Evolutionary conservation across 2,113 vertebrate species (phyloP).

Genomic region (Dicerorhinus sumatrensis): DNA sequence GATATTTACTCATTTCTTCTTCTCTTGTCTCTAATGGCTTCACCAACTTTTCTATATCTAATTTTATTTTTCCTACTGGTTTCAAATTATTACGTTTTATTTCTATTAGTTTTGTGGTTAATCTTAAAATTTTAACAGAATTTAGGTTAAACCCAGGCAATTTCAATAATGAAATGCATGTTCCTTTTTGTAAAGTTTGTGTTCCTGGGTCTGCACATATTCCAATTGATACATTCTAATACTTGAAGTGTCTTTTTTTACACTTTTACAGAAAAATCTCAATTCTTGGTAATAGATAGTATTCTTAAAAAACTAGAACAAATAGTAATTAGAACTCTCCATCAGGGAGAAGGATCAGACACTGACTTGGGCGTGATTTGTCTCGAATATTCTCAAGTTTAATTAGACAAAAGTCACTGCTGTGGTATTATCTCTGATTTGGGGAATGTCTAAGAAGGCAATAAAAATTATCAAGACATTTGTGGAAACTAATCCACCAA

Average conservation of each 20-base stretch:
- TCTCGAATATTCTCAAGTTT: neutral
- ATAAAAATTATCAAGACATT: neutral
- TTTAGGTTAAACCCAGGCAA: neutral
- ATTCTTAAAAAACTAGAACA: neutral
- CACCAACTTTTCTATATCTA: neutral
- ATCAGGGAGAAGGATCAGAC: fast-evolving
- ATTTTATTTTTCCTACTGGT: neutral
- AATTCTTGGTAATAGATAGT: neutral
- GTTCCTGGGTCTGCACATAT: neutral
- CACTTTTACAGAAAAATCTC: neutral
- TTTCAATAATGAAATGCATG: neutral
- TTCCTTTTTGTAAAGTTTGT: neutral
- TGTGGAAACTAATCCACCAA: neutral
- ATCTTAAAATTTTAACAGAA: neutral
- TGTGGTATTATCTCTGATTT: neutral
- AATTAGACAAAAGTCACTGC: neutral
- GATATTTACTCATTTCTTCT: neutral
- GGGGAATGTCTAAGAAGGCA: neutral
- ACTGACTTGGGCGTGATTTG: neutral
- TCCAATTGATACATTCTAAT: neutral
- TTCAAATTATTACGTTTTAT: neutral
- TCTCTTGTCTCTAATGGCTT: neutral
- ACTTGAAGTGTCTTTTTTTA: neutral
- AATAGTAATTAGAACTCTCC: neutral
- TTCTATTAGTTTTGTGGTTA: neutral